Conservation (phyloP, 30 jellyfish, hydroid and myxozoan species). For the Hydra vulgaris region DNA sequence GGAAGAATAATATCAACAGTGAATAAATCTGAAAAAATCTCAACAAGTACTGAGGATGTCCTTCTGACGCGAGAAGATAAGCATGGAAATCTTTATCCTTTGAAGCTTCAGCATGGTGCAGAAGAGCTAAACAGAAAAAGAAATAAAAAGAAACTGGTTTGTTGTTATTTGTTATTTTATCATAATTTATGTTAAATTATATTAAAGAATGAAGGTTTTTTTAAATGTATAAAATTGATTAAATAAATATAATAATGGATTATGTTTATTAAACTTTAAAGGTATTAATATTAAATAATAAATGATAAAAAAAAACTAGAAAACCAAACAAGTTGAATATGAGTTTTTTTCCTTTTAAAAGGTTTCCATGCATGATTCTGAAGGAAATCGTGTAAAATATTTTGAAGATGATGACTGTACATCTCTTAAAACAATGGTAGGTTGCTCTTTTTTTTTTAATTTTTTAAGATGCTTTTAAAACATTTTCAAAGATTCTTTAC, state of each 20-base stretch:
- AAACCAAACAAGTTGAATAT: not conserved
- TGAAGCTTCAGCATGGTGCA: constrained; percentile 41
- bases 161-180: not conserved
- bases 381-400: constrained; percentile 74
- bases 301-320: too few species aligned
- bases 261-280: too few species aligned
- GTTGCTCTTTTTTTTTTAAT: not conserved
- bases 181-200: not conserved
- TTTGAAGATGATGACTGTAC: constrained; percentile 74
- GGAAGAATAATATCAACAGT: not conserved
- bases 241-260: too few species aligned
- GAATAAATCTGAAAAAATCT: not conserved
- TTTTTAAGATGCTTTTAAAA: not conserved
- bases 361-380: constrained; percentile 84
- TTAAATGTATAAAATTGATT: too few species aligned
- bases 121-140: constrained; percentile 36
- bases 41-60: constrained; percentile 45
- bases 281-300: too few species aligned
- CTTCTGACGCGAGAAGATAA: constrained; percentile 53
- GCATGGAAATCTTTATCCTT: constrained; percentile 78
- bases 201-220: too few species aligned
- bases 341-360: not conserved
- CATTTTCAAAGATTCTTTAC: too few species aligned
- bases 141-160: constrained; percentile 17
- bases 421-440: constrained; percentile 76